A percentile compares a stretch with the other conserved stretches of the same genome.
These are phyloP conservation scores for Neoarius graeffei DNA, from an alignment of 2,113 vertebrate species.

Conservation along the genomic window DNA sequence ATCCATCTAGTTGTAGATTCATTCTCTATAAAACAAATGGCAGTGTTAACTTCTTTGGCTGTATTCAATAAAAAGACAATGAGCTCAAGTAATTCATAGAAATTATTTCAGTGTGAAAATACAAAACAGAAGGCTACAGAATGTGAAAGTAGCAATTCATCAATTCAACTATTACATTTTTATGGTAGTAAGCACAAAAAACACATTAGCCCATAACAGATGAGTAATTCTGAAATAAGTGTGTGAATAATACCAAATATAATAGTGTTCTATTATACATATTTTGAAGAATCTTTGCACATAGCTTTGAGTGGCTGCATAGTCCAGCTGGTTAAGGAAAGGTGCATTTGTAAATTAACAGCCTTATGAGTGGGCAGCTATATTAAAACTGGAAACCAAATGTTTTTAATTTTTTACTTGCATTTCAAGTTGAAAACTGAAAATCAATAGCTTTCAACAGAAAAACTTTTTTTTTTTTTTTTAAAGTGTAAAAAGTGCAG, in stretches of 20 bases:
- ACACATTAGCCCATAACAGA: background rate
- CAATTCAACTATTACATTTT: background rate
- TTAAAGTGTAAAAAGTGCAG: background rate
- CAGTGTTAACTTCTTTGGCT: background rate
- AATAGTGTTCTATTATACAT: background rate
- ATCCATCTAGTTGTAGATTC: slow-evolving; percentile 46
- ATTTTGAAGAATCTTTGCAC: background rate
- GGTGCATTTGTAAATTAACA: background rate
- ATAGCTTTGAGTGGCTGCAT: background rate
- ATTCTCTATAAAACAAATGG: slow-evolving; percentile 60
- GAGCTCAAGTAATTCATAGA: background rate
- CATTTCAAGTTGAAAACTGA: background rate
- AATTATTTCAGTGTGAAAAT: background rate
- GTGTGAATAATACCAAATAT: background rate
- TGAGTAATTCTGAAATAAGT: background rate
- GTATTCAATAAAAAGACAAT: background rate
- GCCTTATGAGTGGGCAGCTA: background rate
- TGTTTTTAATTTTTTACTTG: background rate
- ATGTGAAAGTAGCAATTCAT: background rate
- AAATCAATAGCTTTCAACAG: background rate
- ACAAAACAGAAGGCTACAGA: background rate
- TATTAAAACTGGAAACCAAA: background rate
- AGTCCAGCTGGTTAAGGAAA: background rate
- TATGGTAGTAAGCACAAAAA: background rate
- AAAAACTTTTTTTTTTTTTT: background rate